Evolutionary conservation across 2,113 vertebrate species (phyloP).

Genomic region (Psittacara wagleri): DNA sequence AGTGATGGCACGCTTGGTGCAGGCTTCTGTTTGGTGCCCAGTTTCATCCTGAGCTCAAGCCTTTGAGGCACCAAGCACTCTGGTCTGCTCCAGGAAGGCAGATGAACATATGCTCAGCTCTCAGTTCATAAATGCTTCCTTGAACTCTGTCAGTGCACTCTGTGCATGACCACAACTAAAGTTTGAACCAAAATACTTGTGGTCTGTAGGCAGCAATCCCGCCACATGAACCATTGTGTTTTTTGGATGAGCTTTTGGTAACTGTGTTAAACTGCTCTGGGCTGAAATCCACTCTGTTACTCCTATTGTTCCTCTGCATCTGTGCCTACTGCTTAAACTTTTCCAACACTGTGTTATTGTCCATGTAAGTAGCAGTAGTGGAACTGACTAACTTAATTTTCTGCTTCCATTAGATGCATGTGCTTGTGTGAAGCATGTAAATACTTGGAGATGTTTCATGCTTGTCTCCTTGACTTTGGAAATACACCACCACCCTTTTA

Average conservation of each 20-base stretch:
- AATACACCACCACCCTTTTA: not conserved
- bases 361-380: not conserved
- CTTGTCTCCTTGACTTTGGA: not conserved
- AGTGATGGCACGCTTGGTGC: accelerated
- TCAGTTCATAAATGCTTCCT: not conserved
- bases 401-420: not conserved
- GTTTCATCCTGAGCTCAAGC: not conserved
- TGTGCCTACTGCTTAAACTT: not conserved
- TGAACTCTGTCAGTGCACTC: not conserved
- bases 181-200: constrained; percentile 14
- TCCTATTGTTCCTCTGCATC: constrained; percentile 2
- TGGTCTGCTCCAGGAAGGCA: not conserved
- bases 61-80: not conserved
- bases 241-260: not conserved
- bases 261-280: constrained; percentile 16
- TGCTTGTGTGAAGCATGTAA: not conserved
- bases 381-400: not conserved
- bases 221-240: constrained; percentile 5
- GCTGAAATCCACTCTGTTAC: not conserved
- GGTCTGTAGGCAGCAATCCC: not conserved
- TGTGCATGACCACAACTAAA: not conserved
- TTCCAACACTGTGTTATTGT: not conserved
- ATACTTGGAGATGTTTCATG: not conserved
- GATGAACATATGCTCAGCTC: not conserved
- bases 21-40: not conserved